Base-by-base conservation (phyloP, 1,140 invertebrate genomes). In the Oryzaephilus surinamensis region DNA sequence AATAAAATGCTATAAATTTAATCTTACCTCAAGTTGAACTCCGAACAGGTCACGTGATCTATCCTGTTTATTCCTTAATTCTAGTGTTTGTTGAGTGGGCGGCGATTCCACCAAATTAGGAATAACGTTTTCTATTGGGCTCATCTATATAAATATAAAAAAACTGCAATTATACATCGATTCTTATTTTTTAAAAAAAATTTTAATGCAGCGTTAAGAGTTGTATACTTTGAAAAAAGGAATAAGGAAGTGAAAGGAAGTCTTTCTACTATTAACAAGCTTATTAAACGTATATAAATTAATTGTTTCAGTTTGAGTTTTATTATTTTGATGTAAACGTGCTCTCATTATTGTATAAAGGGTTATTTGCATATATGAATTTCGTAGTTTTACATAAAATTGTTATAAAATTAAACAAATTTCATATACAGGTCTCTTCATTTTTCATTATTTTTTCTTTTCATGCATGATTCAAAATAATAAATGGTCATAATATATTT, bases 31-130 rank as follows among this genome's bases (percentile, higher is more conserved):
- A 6, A 77, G 60, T 42, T 77, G 75, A 29, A 77, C 66, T 14
- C 74, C 74, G 49, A 77, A 77, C 14, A 77, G 60, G 53, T 76
- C 73, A 39, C 72, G 52, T 19, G 71, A 69, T 37, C 70, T 33
- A 33, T 61, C 52, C 12, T 49, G 46, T 38, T 60, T 57, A 10
- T 54, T 58, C 6, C 56, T 38, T 6, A 54, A 34, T 28, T 58
- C 49, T 20, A 51, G 41, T 32, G 48, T 34, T 12, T 51, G 15
- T n/a, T 2, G 37, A 26, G 29, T 42, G 17, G 43, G 45, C 14
- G 38, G 41, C 21, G 48, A 46, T 17, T 57, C 50, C 6, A 50
- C 55, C 32, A 55, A 37, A 40, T 44, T 52, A n/a, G 56, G 58
- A 21, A 57, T 52, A n/a, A 60, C 55, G 46, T 62, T 62, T 37